A percentile compares a stretch with the other conserved stretches of the same genome.
Conservation (phyloP, 1,140 invertebrate genomes). For the Drosophila insularis region DNA sequence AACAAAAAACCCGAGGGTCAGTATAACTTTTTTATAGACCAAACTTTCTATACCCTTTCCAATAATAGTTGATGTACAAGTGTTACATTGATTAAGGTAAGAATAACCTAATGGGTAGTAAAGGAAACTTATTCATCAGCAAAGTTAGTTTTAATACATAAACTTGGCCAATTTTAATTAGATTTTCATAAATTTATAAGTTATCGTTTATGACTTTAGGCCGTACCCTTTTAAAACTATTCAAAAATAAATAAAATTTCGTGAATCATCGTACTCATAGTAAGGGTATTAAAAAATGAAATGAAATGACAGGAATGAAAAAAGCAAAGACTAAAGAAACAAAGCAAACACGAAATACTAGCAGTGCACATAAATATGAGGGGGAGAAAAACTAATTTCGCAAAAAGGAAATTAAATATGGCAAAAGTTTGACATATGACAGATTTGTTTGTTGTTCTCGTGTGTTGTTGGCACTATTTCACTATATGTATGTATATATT, state of each 20-base stretch:
- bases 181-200: too few species aligned
- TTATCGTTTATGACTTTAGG: too few species aligned
- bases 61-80: background rate
- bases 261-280: background rate
- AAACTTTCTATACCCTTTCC: constrained; percentile 4
- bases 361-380: constrained; percentile 63
- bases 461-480: constrained; percentile 16
- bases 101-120: too few species aligned
- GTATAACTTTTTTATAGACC: constrained; percentile 8
- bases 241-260: too few species aligned
- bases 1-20: constrained; percentile 11
- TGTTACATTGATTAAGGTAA: too few species aligned
- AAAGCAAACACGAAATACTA: constrained; percentile 41
- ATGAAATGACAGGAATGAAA: constrained; percentile 24
- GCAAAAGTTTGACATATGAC: constrained; percentile 77
- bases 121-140: too few species aligned
- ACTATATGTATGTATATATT: background rate
- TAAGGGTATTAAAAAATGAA: constrained; percentile 19
- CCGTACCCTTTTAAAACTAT: too few species aligned
- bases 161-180: too few species aligned
- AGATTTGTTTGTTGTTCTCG: constrained; percentile 59
- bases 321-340: background rate
- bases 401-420: constrained; percentile 80
- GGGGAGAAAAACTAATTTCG: constrained; percentile 77
- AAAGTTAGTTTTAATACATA: too few species aligned